A percentile compares a stretch with the other conserved stretches of the same genome.
phyloP scores from a whole-genome alignment of 1,140 invertebrate genomes.

The Anoplolepis gracilipes region DNA sequence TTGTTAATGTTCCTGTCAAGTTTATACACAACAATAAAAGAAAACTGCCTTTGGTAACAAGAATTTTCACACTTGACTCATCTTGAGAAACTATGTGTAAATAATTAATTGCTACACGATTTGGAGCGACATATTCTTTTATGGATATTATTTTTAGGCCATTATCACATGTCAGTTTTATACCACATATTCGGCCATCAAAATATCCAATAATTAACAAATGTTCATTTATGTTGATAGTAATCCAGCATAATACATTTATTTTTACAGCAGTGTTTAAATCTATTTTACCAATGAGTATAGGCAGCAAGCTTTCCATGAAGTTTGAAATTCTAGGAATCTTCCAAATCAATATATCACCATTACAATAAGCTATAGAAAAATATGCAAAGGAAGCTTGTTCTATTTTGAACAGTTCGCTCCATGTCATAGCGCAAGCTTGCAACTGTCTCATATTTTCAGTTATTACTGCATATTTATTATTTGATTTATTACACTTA shows the following conservation, averaged over 20 bases:
- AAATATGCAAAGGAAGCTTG: slow-evolving; percentile 77
- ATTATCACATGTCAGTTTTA: slow-evolving; percentile 66
- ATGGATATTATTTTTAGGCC: slow-evolving; percentile 49
- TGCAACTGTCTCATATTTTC: slow-evolving; percentile 70
- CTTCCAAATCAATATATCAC: slow-evolving; percentile 80
- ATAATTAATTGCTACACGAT: slow-evolving; percentile 74
- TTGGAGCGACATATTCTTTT: slow-evolving; percentile 72
- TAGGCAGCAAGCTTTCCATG: slow-evolving; percentile 48
- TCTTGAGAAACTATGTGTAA: slow-evolving; percentile 70
- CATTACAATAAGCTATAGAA: slow-evolving; percentile 76
- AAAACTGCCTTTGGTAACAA: slow-evolving; percentile 73
- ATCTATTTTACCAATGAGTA: slow-evolving; percentile 68
- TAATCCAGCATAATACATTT: slow-evolving; percentile 76
- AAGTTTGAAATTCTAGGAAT: slow-evolving; percentile 71
- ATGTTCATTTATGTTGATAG: slow-evolving; percentile 60
- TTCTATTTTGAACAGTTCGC: slow-evolving; percentile 67
- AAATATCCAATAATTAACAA: slow-evolving; percentile 79
- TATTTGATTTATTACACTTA: slow-evolving; percentile 38
- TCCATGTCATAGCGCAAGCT: slow-evolving; percentile 81
- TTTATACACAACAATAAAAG: slow-evolving; percentile 71
- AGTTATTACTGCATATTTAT: slow-evolving; percentile 46
- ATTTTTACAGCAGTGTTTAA: slow-evolving; percentile 70
- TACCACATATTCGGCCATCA: slow-evolving; percentile 77
- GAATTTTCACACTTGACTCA: slow-evolving; percentile 60
- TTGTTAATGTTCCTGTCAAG: slow-evolving; percentile 58